Base-by-base conservation (phyloP, 2,113 vertebrate species). In the Epinephelus lanceolatus region DNA sequence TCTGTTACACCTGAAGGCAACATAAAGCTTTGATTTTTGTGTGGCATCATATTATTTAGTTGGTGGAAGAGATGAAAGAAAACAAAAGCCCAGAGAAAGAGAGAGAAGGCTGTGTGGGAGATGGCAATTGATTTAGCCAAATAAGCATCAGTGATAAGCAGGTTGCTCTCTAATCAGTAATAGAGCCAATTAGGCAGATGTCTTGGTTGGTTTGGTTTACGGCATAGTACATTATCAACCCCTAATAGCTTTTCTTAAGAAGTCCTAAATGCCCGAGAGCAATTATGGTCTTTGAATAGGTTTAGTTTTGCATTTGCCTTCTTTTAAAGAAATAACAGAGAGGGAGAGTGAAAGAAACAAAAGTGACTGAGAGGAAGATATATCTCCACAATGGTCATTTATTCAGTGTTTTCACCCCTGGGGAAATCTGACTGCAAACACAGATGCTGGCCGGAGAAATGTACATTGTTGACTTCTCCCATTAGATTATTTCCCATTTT, bases 1-100 rank as follows among this genome's bases (percentile, higher is more conserved):
- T 71, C 37, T 66, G 27, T n/a, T 66, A 7, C 56, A 61, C 78
- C 90, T 75, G 45, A 81, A 78, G 69, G 76, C 56, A 72, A 62
- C 42, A 55, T 21, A 23, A 53, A 65, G 47, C 25, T 83, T 67
- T 65, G 71, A 85, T 85, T 69, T 42, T 73, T 78, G 55, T 73
- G 76, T 12, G 21, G 56, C 23, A 37, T 63, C 25, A 37, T 49
- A 9, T 51, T 6, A 56, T 15, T 6, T 23, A 5, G 25, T 18
- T 47, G 51, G n/a, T 68, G 12, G 73, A 37, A 25, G 55, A 65
- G 45, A 60, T 40, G 52, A 6, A 78, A 5, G 30, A 27, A 61
- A 71, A 76, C 18, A 49, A 61, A 66, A 74, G 13, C 19, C 30
- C 42, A 76, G 17, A 14, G 11, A 62, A 59, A 47, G 15, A 51